Conservation (phyloP, 1,140 invertebrate genomes). For the Mesaphorura yosii region DNA sequence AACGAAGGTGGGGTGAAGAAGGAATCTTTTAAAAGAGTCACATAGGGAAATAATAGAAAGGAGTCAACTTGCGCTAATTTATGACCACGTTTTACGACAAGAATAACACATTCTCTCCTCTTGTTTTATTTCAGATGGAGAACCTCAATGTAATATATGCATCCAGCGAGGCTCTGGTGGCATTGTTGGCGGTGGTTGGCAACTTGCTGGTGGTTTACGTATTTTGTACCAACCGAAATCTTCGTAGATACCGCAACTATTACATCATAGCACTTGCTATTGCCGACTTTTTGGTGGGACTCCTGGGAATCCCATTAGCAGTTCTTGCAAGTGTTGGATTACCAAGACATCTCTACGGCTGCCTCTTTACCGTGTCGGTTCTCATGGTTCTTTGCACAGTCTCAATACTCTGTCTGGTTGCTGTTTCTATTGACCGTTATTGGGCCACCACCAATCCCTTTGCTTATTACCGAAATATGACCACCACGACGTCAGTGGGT, state of each 20-base stretch:
- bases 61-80: too few species aligned
- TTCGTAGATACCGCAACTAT: constrained; percentile 73
- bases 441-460: constrained; percentile 84
- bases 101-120: too few species aligned
- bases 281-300: constrained; percentile 60
- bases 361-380: constrained; percentile 73
- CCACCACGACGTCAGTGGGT: constrained; percentile 70
- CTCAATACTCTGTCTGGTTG: constrained; percentile 80
- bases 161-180: constrained; percentile 64
- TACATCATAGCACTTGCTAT: constrained; percentile 78
- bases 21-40: too few species aligned
- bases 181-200: constrained; percentile 63
- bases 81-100: too few species aligned
- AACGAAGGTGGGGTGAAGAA: too few species aligned
- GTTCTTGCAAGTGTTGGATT: constrained; percentile 61
- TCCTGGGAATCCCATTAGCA: constrained; percentile 71
- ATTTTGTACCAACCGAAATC: constrained; percentile 59
- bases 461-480: constrained; percentile 73
- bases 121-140: constrained; percentile 5
- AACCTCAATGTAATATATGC: constrained; percentile 54
- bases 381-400: constrained; percentile 79
- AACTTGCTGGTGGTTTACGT: constrained; percentile 75
- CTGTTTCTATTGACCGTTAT: constrained; percentile 79
- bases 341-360: constrained; percentile 63
- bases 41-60: too few species aligned